phyloP scores from a whole-genome alignment of 2,797 vertebrate species.

The Xerus rutilus region DNA sequence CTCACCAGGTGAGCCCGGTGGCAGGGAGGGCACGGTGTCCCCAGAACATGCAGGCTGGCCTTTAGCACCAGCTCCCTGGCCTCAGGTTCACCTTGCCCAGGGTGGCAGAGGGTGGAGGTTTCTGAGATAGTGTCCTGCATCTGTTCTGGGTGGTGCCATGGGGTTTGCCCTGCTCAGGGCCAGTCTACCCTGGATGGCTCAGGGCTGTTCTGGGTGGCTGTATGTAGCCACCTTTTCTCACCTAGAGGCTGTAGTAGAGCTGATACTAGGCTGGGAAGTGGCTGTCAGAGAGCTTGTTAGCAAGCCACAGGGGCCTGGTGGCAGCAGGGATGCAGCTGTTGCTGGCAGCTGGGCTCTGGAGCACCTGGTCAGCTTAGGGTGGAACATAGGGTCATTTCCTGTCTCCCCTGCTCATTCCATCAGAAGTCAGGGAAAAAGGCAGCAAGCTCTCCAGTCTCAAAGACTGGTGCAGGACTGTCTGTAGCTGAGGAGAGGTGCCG shows the following conservation, averaged over 20 bases:
- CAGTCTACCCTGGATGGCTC: neutral
- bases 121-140: neutral
- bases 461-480: fast-evolving
- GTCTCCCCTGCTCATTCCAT: neutral
- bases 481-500: too few species aligned
- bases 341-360: neutral
- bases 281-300: constrained; percentile 49
- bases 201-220: neutral
- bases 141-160: neutral
- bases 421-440: neutral
- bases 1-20: constrained; percentile 82
- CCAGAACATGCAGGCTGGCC: neutral
- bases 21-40: fast-evolving
- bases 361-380: neutral
- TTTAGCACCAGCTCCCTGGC: neutral
- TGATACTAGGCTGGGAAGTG: neutral
- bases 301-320: neutral
- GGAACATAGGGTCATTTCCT: neutral
- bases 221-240: neutral
- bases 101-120: neutral
- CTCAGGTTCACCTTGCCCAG: neutral
- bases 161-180: neutral
- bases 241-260: neutral
- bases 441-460: neutral
- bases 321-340: constrained; percentile 63